phyloP scores from a whole-genome alignment of 2,888 invertebrate species.

The Hypselothyrea guttata region DNA sequence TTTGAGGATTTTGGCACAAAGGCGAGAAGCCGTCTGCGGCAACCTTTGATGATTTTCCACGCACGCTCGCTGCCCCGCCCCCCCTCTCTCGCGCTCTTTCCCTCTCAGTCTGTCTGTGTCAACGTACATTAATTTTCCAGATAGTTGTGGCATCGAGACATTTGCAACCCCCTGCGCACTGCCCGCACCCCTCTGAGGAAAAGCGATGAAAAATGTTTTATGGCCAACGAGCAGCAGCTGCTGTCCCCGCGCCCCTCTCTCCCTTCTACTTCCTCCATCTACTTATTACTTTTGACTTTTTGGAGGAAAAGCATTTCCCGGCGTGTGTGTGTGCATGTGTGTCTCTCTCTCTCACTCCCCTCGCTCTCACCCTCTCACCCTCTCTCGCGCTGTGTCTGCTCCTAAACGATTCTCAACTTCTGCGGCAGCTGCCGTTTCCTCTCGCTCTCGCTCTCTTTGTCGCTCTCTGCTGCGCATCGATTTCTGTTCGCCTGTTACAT shows the following conservation, averaged over 20 bases:
- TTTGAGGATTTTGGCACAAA: slow-evolving; percentile 81
- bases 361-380: no score
- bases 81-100: not conserved
- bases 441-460: no score
- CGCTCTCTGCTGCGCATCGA: slow-evolving; percentile 26
- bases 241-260: slow-evolving; percentile 11
- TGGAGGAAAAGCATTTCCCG: slow-evolving; percentile 74
- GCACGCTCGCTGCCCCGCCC: slow-evolving; percentile 40
- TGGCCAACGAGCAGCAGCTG: slow-evolving; percentile 47
- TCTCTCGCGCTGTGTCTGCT: slow-evolving; percentile 48
- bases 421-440: slow-evolving; percentile 39
- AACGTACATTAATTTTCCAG: slow-evolving; percentile 62
- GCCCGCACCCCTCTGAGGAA: slow-evolving; percentile 41
- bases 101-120: slow-evolving; percentile 8
- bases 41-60: slow-evolving; percentile 78
- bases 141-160: slow-evolving; percentile 56
- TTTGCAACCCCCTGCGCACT: slow-evolving; percentile 61
- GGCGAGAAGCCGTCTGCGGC: slow-evolving; percentile 72
- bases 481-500: slow-evolving; percentile 76
- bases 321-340: slow-evolving; percentile 25
- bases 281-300: slow-evolving; percentile 77
- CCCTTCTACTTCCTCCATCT: slow-evolving; percentile 49
- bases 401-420: slow-evolving; percentile 67
- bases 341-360: no score
- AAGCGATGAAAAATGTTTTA: slow-evolving; percentile 66